A percentile compares a stretch with the other conserved stretches of the same genome.
phyloP scores from a whole-genome alignment of 1,140 invertebrate genomes.

The Sminthurides bifidus region DNA sequence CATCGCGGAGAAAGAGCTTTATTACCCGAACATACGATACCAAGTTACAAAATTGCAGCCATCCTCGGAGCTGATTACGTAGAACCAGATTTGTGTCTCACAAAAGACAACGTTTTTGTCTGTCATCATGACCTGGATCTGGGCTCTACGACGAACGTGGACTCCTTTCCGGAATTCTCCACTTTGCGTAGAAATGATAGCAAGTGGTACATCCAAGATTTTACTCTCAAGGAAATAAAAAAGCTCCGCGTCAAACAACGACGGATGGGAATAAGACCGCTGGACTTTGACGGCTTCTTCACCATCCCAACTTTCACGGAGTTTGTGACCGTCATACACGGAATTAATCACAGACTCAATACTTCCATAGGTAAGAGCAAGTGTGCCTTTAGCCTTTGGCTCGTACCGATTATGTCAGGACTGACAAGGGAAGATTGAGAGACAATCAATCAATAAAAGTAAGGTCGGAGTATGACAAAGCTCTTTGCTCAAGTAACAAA shows the following conservation, averaged over 20 bases:
- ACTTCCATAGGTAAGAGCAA: constrained; percentile 12
- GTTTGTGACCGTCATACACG: constrained; percentile 23
- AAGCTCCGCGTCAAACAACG: constrained; percentile 9
- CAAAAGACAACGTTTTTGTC: constrained; percentile 22
- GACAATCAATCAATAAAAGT: neutral
- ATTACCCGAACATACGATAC: constrained; percentile 32
- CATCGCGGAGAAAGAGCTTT: constrained; percentile 32
- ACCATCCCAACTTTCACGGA: constrained; percentile 29
- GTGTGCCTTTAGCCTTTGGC: no score
- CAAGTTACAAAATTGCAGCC: constrained; percentile 29
- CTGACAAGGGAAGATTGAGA: no score
- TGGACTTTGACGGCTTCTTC: constrained; percentile 17
- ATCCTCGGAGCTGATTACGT: constrained; percentile 31
- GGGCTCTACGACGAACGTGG: constrained; percentile 29
- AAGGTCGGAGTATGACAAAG: neutral
- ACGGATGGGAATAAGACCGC: constrained; percentile 14
- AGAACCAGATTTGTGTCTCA: constrained; percentile 32
- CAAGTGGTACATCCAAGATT: constrained; percentile 32
- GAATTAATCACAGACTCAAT: constrained; percentile 17
- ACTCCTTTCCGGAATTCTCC: constrained; percentile 9
- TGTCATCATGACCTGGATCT: constrained; percentile 32
- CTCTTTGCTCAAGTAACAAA: neutral
- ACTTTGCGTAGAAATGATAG: constrained; percentile 9
- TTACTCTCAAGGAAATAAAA: constrained; percentile 25
- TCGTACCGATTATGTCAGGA: no score